Evolutionary conservation across 1,140 invertebrate genomes (phyloP), one percentile per base, ranked within the genome.

Genomic region (Oedothorax gibbosus): DNA sequence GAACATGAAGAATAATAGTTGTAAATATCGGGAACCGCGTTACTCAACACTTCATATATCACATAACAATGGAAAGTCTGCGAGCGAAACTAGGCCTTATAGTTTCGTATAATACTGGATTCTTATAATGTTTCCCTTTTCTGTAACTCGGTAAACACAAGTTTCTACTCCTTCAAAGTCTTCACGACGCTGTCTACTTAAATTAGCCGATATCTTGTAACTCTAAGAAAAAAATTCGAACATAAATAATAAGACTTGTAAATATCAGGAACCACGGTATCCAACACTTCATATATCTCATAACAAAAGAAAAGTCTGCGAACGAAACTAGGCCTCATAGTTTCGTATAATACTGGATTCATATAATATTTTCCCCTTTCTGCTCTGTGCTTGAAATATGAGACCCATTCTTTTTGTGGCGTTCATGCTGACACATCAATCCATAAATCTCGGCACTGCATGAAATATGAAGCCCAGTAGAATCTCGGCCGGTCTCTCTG

Each of bases 401-500:
- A 71, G 49, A 50, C 50, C 66, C 78, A 81, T 81, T 81, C 57
- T 71, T 81, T 56, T 81, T 57, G 18, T 71, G 57, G 66, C 78
- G 20, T 21, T 81, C n/a, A 71, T 71, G 78, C 78, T 81, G 78
- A 71, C 78, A 81, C 78, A 81, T 81, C 53, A 71, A 81, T 81
- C 66, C 78, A 81, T 81, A 81, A 81, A 81, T 81, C 78, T 81
- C 71, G 15, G 51, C 66, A 57, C 78, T 71, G 78, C 53, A 56
- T 81, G 66, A 81, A 81, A 81, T 81, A 81, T 81, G 65, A 81
- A 81, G 51, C 77, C 54, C 10, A 35, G 35, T 35, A 35, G 35
- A 35, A 35, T 35, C 35, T 35, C 35, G 35, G 35, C 35, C 35
- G 35, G 35, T 35, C 35, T 35, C 35, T 35, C 5, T 35, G 35